These are phyloP conservation scores for Suricata suricatta DNA, from an alignment of 2,113 vertebrate species.

Conservation along the genomic window DNA sequence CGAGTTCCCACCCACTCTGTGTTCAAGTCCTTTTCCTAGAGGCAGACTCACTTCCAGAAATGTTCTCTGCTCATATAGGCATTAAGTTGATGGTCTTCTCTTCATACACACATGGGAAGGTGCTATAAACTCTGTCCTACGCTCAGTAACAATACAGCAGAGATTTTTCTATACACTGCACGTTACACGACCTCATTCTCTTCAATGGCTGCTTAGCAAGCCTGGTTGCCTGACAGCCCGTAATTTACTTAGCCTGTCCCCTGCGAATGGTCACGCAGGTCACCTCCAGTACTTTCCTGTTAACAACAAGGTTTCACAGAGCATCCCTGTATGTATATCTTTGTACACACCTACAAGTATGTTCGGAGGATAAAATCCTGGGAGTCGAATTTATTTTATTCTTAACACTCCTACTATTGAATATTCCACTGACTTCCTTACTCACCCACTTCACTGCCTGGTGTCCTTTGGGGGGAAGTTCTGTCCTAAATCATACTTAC, in stretches of 20 bases:
- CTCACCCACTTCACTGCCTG: not conserved
- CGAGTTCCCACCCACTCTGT: not conserved
- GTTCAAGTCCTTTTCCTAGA: not conserved
- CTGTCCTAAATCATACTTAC: conserved; percentile 5
- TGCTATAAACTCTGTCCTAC: not conserved
- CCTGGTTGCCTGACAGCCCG: not conserved
- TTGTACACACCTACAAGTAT: not conserved
- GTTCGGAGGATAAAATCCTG: not conserved
- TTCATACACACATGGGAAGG: not conserved
- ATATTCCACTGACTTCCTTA: not conserved
- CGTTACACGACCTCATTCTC: not conserved
- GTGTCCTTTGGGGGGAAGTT: not conserved
- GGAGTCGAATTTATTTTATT: not conserved
- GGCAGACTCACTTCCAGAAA: conserved; percentile 35
- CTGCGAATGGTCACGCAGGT: not conserved
- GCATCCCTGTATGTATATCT: not conserved
- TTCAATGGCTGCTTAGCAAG: not conserved
- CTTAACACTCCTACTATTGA: not conserved
- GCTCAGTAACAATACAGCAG: not conserved
- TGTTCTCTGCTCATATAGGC: not conserved
- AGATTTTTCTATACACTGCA: not conserved
- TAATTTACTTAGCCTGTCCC: not conserved
- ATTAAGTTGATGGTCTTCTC: not conserved
- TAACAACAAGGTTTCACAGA: not conserved
- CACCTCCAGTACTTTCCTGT: not conserved